Conservation (phyloP, 2,797 vertebrate genomes). For the Sternarchorhynchus goeldii region DNA sequence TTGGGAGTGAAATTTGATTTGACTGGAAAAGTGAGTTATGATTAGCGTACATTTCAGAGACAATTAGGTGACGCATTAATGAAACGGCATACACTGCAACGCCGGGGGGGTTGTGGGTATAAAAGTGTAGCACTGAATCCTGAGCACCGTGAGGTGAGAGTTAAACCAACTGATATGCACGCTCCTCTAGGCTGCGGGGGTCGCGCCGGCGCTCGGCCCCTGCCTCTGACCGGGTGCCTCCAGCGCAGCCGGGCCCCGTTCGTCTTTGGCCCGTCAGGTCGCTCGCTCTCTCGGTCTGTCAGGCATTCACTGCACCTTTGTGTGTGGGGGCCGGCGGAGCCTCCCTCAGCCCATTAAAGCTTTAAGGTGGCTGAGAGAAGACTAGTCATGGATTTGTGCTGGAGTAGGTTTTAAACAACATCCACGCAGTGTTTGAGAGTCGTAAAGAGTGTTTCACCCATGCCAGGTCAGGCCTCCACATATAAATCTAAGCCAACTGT, state of each 20-base stretch:
- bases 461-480: constrained; percentile 55
- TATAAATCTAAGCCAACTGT: constrained; percentile 51
- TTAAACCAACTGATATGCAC: too few relatives aligned
- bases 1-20: constrained; percentile 43
- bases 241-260: constrained; percentile 7
- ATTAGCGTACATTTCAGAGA: constrained; percentile 44
- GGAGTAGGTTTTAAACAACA: constrained; percentile 50
- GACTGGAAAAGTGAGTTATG: constrained; percentile 35
- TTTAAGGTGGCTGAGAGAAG: constrained; percentile 33
- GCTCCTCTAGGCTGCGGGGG: too few relatives aligned
- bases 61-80: constrained; percentile 24
- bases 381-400: constrained; percentile 38
- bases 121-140: neutral
- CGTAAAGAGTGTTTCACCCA: constrained; percentile 52
- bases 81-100: constrained; percentile 1
- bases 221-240: constrained; percentile 21
- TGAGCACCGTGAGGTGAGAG: too few relatives aligned
- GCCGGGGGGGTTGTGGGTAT: neutral
- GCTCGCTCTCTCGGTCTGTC: constrained; percentile 20
- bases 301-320: constrained; percentile 34
- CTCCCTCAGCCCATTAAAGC: constrained; percentile 42
- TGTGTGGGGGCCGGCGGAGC: constrained; percentile 3
- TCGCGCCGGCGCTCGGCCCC: neutral
- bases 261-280: constrained; percentile 35
- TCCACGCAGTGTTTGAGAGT: constrained; percentile 52